These are phyloP conservation scores for Empidonax alnorum DNA, from an alignment of 2,113 vertebrate genomes.

Conservation along the genomic window DNA sequence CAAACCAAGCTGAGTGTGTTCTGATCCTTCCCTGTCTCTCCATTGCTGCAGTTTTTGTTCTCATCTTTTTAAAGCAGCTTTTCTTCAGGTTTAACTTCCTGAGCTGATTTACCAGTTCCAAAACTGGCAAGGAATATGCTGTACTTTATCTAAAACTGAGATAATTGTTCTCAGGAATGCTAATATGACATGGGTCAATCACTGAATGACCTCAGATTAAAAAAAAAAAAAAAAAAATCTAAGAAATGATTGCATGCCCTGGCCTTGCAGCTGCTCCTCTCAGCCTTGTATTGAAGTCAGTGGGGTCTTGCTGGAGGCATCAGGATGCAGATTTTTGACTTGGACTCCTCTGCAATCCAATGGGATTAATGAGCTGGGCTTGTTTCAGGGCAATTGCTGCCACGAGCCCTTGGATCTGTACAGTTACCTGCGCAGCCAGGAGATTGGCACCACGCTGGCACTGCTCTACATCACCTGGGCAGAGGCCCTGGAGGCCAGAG, in stretches of 20 bases:
- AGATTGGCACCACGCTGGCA: conserved; percentile 84
- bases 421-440: conserved; percentile 88
- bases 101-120: neutral
- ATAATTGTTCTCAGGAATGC: neutral
- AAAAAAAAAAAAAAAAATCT: neutral
- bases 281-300: neutral
- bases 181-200: neutral
- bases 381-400: conserved; percentile 81
- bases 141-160: neutral
- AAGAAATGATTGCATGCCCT: neutral
- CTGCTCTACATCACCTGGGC: conserved; percentile 93
- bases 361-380: neutral
- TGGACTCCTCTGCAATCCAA: neutral
- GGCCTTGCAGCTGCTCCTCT: neutral
- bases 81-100: neutral
- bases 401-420: conserved; percentile 89
- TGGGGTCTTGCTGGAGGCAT: neutral
- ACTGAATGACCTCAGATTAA: neutral
- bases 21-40: neutral
- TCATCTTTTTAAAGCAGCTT: neutral
- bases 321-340: neutral
- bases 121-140: neutral
- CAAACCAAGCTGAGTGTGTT: neutral
- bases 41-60: neutral
- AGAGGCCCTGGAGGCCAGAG: conserved; percentile 88